phyloP scores from a whole-genome alignment of 2,888 invertebrate species.

The Gasteruption jaculator region DNA sequence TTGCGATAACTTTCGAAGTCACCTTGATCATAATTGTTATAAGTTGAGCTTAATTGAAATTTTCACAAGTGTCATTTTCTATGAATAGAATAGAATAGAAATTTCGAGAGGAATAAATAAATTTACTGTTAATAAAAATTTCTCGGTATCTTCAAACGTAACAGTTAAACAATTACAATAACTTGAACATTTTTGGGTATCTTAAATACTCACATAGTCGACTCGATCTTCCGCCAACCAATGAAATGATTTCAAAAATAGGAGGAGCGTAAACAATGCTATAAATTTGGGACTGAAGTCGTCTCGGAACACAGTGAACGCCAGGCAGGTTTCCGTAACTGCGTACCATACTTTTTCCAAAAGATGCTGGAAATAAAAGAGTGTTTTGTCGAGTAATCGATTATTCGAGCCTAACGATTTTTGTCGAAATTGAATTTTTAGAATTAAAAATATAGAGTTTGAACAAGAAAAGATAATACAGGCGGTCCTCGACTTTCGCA shows the following conservation, averaged over 20 bases:
- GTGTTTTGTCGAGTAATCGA: slow-evolving; percentile 3
- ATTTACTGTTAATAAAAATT: slow-evolving; percentile 5
- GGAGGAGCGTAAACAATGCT: slow-evolving; percentile 89
- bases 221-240: slow-evolving; percentile 99
- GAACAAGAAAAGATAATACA: too few species aligned
- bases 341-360: slow-evolving; percentile 99
- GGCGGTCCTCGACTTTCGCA: too few species aligned
- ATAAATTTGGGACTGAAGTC: slow-evolving; percentile 99
- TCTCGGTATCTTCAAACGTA: too few species aligned
- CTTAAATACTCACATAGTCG: slow-evolving; percentile 78
- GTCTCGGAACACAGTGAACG: slow-evolving; percentile 97
- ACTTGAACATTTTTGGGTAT: slow-evolving; percentile 4
- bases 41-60: too few species aligned
- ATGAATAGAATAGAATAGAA: not conserved
- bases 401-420: not conserved
- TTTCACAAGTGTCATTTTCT: not conserved
- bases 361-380: slow-evolving; percentile 71
- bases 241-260: slow-evolving; percentile 98
- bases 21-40: too few species aligned
- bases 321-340: slow-evolving; percentile 98
- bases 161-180: slow-evolving; percentile 4
- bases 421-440: not conserved
- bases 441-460: too few species aligned
- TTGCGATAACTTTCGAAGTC: too few species aligned
- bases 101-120: not conserved